These are phyloP conservation scores for Lacerta agilis DNA, from an alignment of 2,797 vertebrate genomes.

Conservation along the genomic window DNA sequence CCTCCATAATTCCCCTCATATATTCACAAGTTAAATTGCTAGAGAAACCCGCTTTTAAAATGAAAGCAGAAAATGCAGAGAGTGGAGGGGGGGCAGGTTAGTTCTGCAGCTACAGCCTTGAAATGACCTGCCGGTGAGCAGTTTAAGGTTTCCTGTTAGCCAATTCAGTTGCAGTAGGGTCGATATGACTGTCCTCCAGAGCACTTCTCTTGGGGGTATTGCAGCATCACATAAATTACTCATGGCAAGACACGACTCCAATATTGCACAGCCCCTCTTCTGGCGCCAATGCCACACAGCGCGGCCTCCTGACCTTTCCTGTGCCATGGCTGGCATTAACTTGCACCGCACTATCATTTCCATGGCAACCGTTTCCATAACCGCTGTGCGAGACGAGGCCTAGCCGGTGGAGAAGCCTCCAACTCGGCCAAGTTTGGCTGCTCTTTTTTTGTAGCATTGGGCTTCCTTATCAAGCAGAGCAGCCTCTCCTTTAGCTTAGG, in stretches of 20 bases:
- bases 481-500: neutral
- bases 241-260: neutral
- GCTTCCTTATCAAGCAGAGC: neutral
- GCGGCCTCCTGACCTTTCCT: neutral
- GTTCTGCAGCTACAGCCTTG: neutral
- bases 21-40: neutral
- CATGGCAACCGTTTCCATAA: neutral
- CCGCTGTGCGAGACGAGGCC: neutral
- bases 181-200: too few species aligned
- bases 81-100: fast-evolving
- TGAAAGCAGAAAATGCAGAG: neutral
- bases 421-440: neutral
- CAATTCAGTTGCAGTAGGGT: neutral
- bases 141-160: neutral
- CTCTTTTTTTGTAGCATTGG: too few species aligned
- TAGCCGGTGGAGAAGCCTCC: neutral
- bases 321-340: neutral
- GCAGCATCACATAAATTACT: neutral
- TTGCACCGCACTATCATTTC: neutral
- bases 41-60: neutral
- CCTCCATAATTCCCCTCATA: neutral
- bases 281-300: neutral
- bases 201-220: neutral
- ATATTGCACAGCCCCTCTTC: constrained; percentile 13
- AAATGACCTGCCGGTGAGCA: neutral